Evolutionary conservation across 2,113 vertebrate species (phyloP).

Genomic region (Urocolius indicus): DNA sequence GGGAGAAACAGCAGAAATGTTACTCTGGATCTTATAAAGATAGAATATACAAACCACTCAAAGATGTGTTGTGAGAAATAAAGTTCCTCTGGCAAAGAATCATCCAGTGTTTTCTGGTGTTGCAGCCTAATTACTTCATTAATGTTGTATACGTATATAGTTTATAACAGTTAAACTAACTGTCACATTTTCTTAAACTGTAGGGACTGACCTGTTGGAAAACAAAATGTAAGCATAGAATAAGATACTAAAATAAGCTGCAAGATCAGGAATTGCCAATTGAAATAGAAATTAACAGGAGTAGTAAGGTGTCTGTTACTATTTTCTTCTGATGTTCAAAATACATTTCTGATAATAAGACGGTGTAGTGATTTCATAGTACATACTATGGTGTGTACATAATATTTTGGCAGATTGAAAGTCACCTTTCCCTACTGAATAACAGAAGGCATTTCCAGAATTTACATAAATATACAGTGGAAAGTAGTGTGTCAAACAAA

Average conservation of each 20-base stretch:
- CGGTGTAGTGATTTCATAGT: background rate
- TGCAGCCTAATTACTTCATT: background rate
- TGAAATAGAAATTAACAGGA: background rate
- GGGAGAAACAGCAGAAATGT: background rate
- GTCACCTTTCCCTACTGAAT: background rate
- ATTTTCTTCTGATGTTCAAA: background rate
- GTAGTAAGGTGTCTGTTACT: background rate
- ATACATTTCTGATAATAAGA: background rate
- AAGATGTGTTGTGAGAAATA: background rate
- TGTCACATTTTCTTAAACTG: background rate
- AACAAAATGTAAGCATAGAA: background rate
- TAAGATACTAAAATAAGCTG: background rate
- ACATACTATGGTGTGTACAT: background rate
- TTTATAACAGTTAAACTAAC: background rate
- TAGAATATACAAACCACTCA: background rate
- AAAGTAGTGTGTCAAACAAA: constrained; percentile 34
- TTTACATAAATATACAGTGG: constrained; percentile 18
- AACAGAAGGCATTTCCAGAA: constrained; percentile 5
- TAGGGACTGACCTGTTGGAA: background rate
- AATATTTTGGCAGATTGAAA: background rate
- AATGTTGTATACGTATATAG: background rate
- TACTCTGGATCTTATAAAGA: background rate
- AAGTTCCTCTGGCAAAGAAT: background rate
- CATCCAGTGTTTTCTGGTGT: background rate
- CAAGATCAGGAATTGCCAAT: background rate